Percentiles rank a stretch among this genome's conserved stretches.
Conservation (phyloP, 2,797 vertebrate species). For the Neomorphus geoffroyi region DNA sequence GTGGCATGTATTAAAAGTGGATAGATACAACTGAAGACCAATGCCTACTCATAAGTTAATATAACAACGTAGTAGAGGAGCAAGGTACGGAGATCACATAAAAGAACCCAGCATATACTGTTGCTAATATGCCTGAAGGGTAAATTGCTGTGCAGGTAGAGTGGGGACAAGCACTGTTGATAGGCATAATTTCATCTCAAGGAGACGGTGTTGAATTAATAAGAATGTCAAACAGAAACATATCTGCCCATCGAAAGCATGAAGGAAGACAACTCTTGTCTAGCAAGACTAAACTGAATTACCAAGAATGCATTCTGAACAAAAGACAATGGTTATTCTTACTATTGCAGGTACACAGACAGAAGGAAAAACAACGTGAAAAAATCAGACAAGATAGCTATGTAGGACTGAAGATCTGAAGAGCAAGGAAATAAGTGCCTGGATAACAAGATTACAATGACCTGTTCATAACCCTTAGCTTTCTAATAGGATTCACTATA, state of each 20-base stretch:
- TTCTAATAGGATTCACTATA: not conserved
- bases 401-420: not conserved
- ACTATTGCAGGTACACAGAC: not conserved
- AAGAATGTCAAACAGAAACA: not conserved
- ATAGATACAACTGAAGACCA: not conserved
- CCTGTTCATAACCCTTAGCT: not conserved
- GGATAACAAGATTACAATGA: not conserved
- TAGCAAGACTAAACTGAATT: not conserved
- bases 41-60: not conserved
- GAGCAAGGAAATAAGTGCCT: not conserved
- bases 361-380: not conserved
- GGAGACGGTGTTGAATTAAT: not conserved
- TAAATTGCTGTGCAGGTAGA: not conserved
- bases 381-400: not conserved
- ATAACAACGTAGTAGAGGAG: not conserved
- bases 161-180: not conserved
- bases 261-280: not conserved
- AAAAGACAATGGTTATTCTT: slow-evolving; percentile 3
- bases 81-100: not conserved
- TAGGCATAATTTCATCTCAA: not conserved
- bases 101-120: not conserved
- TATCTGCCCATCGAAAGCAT: not conserved
- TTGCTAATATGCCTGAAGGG: not conserved
- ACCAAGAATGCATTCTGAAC: slow-evolving; percentile 7
- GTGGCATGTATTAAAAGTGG: not conserved